Conservation (phyloP, 1,140 invertebrate species). For the Melanaphis sacchari region DNA sequence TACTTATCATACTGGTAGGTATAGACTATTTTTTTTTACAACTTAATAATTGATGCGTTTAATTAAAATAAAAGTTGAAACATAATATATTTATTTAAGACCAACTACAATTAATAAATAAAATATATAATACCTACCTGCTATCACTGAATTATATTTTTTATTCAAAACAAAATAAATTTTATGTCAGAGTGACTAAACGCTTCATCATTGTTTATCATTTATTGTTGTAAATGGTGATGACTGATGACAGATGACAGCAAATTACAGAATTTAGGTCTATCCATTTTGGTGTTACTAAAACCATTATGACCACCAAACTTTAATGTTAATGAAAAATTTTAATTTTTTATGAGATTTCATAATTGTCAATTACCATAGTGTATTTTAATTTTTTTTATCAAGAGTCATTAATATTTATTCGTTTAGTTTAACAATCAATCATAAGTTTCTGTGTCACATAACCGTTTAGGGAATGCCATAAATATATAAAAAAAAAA, state of each 20-base stretch:
- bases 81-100: neutral
- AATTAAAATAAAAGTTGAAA: neutral
- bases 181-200: neutral
- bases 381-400: neutral
- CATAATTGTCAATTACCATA: neutral
- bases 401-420: neutral
- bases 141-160: neutral
- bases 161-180: neutral
- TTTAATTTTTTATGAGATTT: neutral
- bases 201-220: neutral
- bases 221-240: neutral
- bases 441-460: neutral
- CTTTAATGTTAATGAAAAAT: slow-evolving; percentile 6
- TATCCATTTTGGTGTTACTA: neutral
- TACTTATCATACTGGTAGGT: neutral
- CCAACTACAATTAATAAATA: neutral
- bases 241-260: neutral
- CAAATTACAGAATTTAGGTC: neutral
- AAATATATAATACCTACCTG: neutral
- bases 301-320: neutral
- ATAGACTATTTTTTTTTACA: neutral
- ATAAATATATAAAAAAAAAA: neutral
- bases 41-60: neutral
- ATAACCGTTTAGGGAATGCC: neutral
- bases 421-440: neutral